Base-by-base conservation (phyloP, 2,888 invertebrate species). In the Himalopsyche tibetana region DNA sequence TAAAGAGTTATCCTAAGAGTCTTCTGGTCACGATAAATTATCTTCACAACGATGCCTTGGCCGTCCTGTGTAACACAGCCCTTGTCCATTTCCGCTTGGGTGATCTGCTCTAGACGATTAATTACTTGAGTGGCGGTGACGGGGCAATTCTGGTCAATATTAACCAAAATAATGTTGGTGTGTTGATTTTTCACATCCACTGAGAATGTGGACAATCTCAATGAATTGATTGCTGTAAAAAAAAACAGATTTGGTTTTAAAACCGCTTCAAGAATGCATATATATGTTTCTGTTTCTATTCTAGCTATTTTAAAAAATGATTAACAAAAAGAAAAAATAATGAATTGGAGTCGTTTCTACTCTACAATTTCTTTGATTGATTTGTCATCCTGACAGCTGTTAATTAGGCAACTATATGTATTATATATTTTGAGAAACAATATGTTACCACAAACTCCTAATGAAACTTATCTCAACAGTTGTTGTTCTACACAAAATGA, bases 151-250 rank as follows among this genome's bases (percentile, higher is more conserved):
- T 93, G 92, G 2, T 95, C 90, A 17, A 95, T 91, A 45, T 94
- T 92, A 81, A 97, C 92, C 89, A 97, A 93, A 85, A 97, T 92
- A 89, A 98, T 97, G 91, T 97, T 97, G 2, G 96, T 96, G 89
- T 96, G 95, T 17, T 95, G 94, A 28, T 91, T 92, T 4, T 92
- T 91, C 55, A 95, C 90, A 89, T 96, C 95, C 42, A 96, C 95
- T 0, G 90, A 91, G 89, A 96, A 94, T 56, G 94, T 91, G 88
- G 94, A 93, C 83, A 95, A 95, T 69, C 94, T 92, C 69, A 95
- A 90, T 0, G 94, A 93, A 74, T 94, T 90, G 88, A 97, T 94
- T 5, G 94, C 95, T 95, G 91, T 2, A 90, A 84, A 80, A 81
- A 84, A 63, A 55, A 85, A 86, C 79, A 55, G 6, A 55, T 51